phyloP scores from a whole-genome alignment of 2,113 vertebrate genomes.

The Clupea harengus region DNA sequence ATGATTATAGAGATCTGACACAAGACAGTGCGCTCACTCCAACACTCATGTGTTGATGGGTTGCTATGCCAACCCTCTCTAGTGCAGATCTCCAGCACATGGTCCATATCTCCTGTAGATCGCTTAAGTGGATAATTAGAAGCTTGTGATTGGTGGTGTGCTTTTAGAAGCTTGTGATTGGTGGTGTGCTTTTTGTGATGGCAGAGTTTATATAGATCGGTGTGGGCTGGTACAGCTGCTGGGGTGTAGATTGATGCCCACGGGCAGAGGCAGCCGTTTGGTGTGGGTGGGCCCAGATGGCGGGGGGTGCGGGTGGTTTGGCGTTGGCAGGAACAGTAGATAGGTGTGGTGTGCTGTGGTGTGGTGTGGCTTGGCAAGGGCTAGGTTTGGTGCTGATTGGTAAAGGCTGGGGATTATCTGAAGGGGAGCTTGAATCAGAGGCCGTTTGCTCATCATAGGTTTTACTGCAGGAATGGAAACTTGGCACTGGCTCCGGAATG shows the following conservation, averaged over 20 bases:
- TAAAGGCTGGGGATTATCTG: background rate
- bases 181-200: background rate
- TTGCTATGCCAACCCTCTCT: conserved; percentile 17
- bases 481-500: background rate
- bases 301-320: background rate
- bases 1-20: background rate
- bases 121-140: background rate
- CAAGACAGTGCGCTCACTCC: background rate
- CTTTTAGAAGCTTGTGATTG: background rate
- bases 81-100: background rate
- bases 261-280: background rate
- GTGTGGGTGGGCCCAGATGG: background rate
- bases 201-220: conserved; percentile 14
- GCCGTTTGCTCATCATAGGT: background rate
- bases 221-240: background rate
- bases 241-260: background rate
- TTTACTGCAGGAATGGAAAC: background rate
- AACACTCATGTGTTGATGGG: background rate
- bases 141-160: background rate
- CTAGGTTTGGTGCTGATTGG: background rate
- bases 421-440: background rate
- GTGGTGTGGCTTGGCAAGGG: background rate
- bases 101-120: background rate
- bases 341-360: background rate
- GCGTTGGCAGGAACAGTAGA: background rate